Base-by-base conservation (phyloP, 2,113 vertebrate species). In the Dermatemys mawii region DNA sequence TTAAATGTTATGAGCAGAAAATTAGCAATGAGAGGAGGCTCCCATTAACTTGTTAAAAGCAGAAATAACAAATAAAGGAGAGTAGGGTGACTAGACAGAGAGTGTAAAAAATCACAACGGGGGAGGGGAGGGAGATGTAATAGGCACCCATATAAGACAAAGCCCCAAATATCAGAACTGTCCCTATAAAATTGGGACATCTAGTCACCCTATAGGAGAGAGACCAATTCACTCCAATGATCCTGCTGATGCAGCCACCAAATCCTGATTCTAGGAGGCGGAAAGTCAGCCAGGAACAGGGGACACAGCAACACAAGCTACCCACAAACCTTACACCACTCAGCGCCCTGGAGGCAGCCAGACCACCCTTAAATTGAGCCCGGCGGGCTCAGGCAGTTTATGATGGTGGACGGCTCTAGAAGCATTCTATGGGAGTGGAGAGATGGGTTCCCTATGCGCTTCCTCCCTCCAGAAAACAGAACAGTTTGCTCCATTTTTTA, bases 1-100 rank as follows among this genome's bases (percentile, higher is more conserved):
- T 53, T 83, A 92, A 60, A 41, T 80, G 82, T 54, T 90, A 67
- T 35, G 73, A 88, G 54, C 16, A 70, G 70, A 90, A 73, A 83
- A 84, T 63, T 85, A 91, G 51, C 89, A 53, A 32, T 17, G 80
- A 0, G 1, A 81, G 26, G 84, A 87, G 41, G 13, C 0, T 88
- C 54, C 46, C 54, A 21, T 51, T 27, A 94, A 85, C 29, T 22
- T 70, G 84, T 80, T 92, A 41, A 53, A 4, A 81, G 48, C 44
- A 93, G 87, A 67, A 93, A 46, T 0, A 0, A 90, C 49, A 51
- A 93, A 54, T 29, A 46, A 95, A 93, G 76, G n/a, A n/a, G n/a
- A n/a, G n/a, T n/a, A n/a, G n/a, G n/a, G n/a, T n/a, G n/a, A n/a
- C n/a, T n/a, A n/a, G n/a, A n/a, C n/a, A n/a, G n/a, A n/a, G n/a